Conservation (phyloP, 2,888 invertebrate species). For the Heliconius ismenius region DNA sequence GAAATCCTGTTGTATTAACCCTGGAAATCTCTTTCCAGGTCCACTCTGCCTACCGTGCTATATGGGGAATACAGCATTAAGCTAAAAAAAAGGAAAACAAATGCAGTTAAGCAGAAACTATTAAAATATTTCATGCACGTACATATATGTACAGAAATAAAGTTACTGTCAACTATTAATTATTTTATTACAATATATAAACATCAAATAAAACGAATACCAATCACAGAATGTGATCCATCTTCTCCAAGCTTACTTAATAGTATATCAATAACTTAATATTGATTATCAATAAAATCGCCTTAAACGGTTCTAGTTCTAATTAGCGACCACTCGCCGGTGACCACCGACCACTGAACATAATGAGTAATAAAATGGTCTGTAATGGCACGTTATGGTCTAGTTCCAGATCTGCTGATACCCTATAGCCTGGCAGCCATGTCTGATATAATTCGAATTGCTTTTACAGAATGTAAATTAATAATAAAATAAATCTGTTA, state of each 20-base stretch:
- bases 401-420: constrained; percentile 26
- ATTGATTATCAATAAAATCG: constrained; percentile 1
- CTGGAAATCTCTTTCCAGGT: no score
- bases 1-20: no score
- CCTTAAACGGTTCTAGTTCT: constrained; percentile 8
- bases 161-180: no score
- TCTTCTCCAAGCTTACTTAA: not conserved
- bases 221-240: not conserved
- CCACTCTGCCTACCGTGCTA: not conserved
- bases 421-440: constrained; percentile 23
- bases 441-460: constrained; percentile 13
- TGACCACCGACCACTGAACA: constrained; percentile 9
- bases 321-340: constrained; percentile 24
- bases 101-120: no score
- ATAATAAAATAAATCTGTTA: constrained; percentile 12
- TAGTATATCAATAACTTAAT: not conserved
- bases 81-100: no score
- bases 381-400: constrained; percentile 38
- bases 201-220: not conserved
- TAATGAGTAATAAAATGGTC: constrained; percentile 40
- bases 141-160: no score
- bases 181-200: not conserved
- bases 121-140: no score
- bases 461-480: constrained; percentile 11
- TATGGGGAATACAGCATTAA: no score